These are phyloP conservation scores for Eremobia ochroleuca DNA, from an alignment of 2,888 invertebrate species.

Conservation along the genomic window DNA sequence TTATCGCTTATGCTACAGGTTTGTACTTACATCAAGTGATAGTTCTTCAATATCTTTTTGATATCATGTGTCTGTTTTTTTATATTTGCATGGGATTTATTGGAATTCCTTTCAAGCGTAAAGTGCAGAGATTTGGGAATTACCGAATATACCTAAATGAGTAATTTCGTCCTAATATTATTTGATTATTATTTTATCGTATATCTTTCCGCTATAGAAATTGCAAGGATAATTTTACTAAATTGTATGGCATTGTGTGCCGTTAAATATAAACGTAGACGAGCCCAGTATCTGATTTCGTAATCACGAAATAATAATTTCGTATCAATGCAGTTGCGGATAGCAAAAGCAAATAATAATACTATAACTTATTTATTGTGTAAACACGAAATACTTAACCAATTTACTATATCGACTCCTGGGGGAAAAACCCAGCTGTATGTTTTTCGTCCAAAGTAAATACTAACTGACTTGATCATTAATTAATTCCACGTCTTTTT, in stretches of 20 bases:
- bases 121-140: background rate
- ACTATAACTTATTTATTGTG: conserved; percentile 37
- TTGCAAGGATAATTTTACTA: background rate
- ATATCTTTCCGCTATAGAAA: background rate
- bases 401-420: conserved; percentile 51
- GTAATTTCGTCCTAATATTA: background rate
- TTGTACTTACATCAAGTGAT: conserved; percentile 32
- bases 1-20: conserved; percentile 87
- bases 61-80: background rate
- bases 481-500: conserved; percentile 66
- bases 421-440: conserved; percentile 59
- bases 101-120: background rate
- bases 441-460: conserved; percentile 61
- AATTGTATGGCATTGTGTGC: conserved; percentile 3
- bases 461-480: conserved; percentile 57
- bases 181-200: background rate
- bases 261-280: background rate
- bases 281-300: background rate
- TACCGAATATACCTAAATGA: background rate
- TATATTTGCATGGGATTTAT: background rate
- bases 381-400: conserved; percentile 48
- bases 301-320: conserved; percentile 12
- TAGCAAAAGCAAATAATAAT: conserved; percentile 36
- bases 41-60: background rate
- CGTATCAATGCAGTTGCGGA: background rate